Evolutionary conservation across 2,113 vertebrate species (phyloP).

Genomic region (Phaetusa simplex): DNA sequence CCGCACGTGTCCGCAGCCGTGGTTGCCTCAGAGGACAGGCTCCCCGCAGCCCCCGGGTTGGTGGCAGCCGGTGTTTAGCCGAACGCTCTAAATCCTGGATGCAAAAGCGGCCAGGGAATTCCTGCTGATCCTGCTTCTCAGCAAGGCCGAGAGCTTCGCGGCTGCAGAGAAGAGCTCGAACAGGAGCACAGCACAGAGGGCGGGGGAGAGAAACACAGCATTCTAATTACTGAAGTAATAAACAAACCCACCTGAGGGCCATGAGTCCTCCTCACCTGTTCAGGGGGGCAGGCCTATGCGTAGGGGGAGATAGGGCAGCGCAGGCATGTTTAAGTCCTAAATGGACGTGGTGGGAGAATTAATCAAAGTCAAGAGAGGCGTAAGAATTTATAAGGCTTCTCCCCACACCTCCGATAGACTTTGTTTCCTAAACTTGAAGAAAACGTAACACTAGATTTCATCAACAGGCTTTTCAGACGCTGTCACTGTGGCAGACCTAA

Average conservation of each 20-base stretch:
- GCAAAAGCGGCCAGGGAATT: not conserved
- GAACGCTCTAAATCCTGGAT: not conserved
- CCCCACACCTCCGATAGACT: not conserved
- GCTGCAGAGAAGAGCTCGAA: not conserved
- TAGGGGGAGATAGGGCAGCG: not conserved
- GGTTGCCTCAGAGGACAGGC: not conserved
- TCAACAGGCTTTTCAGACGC: not conserved
- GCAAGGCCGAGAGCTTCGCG: not conserved
- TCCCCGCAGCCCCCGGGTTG: not conserved
- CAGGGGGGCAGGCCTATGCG: not conserved
- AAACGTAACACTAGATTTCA: not conserved
- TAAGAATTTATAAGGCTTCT: not conserved
- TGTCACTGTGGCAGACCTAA: not conserved
- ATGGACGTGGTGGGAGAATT: not conserved
- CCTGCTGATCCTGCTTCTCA: not conserved
- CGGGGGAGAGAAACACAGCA: not conserved
- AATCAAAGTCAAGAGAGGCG: not conserved
- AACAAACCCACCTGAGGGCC: not conserved
- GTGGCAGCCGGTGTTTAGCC: not conserved
- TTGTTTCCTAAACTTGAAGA: not conserved
- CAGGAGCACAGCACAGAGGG: not conserved
- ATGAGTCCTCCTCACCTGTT: not conserved
- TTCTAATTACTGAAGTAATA: not conserved
- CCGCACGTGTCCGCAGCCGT: not conserved
- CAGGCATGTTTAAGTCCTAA: not conserved